A percentile compares a stretch with the other conserved stretches of the same genome.
These are phyloP conservation scores for Epinotia nisella DNA, from an alignment of 2,888 invertebrate species.

Conservation along the genomic window DNA sequence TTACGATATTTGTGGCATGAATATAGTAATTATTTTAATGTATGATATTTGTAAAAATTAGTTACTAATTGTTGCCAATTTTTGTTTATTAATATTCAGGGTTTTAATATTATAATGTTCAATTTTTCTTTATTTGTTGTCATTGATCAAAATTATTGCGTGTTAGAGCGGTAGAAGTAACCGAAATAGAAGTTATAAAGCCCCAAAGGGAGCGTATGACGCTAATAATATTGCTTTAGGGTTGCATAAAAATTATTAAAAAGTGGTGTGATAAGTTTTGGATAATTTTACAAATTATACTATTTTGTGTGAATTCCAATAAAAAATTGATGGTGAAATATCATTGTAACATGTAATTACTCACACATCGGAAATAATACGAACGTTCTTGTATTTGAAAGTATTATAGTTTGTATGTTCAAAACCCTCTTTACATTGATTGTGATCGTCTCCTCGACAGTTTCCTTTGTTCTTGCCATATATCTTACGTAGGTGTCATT, in stretches of 20 bases:
- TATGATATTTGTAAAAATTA: constrained; percentile 80
- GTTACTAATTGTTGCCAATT: constrained; percentile 84
- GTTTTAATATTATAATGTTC: constrained; percentile 82
- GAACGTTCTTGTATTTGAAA: constrained; percentile 61
- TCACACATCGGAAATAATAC: constrained; percentile 66
- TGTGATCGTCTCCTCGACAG: constrained; percentile 73
- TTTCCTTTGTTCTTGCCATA: constrained; percentile 84
- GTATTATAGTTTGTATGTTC: constrained; percentile 69
- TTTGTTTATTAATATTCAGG: constrained; percentile 82
- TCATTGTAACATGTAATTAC: constrained; percentile 66
- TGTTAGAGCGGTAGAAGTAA: constrained; percentile 83
- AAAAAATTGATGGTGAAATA: constrained; percentile 75
- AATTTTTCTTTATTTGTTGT: constrained; percentile 79
- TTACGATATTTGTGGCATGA: constrained; percentile 84
- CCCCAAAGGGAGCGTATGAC: constrained; percentile 84
- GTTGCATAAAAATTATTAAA: constrained; percentile 80
- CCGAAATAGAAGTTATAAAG: constrained; percentile 81
- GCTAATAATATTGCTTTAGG: constrained; percentile 83
- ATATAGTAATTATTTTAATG: constrained; percentile 84
- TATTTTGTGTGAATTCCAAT: constrained; percentile 83
- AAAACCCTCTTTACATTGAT: constrained; percentile 60
- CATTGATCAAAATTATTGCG: constrained; percentile 84
- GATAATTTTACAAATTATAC: constrained; percentile 85
- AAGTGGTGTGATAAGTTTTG: constrained; percentile 85
- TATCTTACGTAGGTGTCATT: constrained; percentile 80